Evolutionary conservation across 2,797 vertebrate species (phyloP), one percentile per base, ranked within the genome.

Genomic region (Sebastolobus altivelis): DNA sequence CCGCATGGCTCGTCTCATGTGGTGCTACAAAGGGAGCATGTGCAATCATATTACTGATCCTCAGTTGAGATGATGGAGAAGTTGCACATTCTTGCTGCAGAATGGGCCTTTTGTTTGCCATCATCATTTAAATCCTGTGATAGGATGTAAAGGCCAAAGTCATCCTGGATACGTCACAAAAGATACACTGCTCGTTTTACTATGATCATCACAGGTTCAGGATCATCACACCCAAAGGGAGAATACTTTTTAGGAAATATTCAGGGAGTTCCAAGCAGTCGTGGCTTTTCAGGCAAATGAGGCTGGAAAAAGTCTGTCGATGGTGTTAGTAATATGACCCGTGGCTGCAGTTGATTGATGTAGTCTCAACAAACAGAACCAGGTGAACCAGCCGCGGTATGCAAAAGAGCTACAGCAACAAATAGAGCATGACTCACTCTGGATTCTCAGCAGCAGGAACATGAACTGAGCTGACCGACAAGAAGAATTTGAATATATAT

Each of bases 91-190:
- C 61, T 3, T 31, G 40, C 58, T 14, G 52, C 60, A 85, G 67
- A 88, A 86, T 40, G 4, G 33, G 16, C 62, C 67, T 77, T 67
- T 89, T 89, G 86, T 83, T 87, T 54, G 2, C 8, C 6, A 0
- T n/a, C 58, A 16, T 70, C 8, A 52, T 61, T 63, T 18, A 10
- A 81, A 62, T 43, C 80, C 56, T 61, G 65, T 83, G 82, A 87
- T 55, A 6, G 18, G 25, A 55, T 37, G 27, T 13, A 1, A 60
- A 65, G 25, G n/a, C 65, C 25, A n/a, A 73, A 22, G 11, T 4
- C 31, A 54, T 38, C 46, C 0, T 6, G 55, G 3, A n/a, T n/a
- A 25, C 5, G 2, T 38, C 6, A 76, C 12, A 20, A 59, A 22
- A 10, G 68, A 25, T 29, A 20, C 13, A 10, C n/a, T 11, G 31